Evolutionary conservation across 2,888 invertebrate genomes (phyloP).

Genomic region (Drosophila nr. fundita): DNA sequence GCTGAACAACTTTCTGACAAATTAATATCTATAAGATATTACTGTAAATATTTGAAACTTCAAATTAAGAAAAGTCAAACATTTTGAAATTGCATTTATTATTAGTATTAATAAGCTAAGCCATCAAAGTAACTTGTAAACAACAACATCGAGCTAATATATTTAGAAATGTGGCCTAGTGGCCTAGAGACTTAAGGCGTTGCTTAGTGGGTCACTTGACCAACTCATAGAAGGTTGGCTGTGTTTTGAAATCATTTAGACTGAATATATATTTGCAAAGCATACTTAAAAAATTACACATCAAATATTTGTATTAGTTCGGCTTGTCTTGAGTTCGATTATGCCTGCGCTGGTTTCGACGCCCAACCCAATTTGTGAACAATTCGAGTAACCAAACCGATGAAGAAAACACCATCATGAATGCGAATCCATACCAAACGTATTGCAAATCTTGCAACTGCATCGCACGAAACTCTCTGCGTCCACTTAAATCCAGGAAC

Average conservation of each 20-base stretch:
- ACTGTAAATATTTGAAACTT: background rate
- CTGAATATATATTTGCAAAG: background rate
- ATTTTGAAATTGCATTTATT: background rate
- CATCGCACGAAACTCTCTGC: constrained; percentile 67
- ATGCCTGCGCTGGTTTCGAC: background rate
- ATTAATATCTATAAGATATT: constrained; percentile 40
- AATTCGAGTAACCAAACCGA: constrained; percentile 63
- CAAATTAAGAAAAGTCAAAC: background rate
- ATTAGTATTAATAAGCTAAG: background rate
- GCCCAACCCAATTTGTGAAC: constrained; percentile 1
- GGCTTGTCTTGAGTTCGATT: background rate
- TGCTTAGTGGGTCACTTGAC: background rate
- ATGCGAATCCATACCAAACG: constrained; percentile 70
- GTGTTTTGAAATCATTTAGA: background rate
- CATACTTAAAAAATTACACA: background rate
- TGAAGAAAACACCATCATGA: constrained; percentile 53
- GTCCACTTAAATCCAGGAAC: constrained; percentile 63
- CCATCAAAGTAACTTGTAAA: background rate
- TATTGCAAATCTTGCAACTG: constrained; percentile 69
- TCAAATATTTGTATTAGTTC: background rate
- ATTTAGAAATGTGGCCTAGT: background rate
- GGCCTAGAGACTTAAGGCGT: background rate
- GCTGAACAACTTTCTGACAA: constrained; percentile 34
- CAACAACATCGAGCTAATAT: background rate
- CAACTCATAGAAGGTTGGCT: background rate